Evolutionary conservation across 2,113 vertebrate genomes (phyloP).

Genomic region (Callospermophilus lateralis): DNA sequence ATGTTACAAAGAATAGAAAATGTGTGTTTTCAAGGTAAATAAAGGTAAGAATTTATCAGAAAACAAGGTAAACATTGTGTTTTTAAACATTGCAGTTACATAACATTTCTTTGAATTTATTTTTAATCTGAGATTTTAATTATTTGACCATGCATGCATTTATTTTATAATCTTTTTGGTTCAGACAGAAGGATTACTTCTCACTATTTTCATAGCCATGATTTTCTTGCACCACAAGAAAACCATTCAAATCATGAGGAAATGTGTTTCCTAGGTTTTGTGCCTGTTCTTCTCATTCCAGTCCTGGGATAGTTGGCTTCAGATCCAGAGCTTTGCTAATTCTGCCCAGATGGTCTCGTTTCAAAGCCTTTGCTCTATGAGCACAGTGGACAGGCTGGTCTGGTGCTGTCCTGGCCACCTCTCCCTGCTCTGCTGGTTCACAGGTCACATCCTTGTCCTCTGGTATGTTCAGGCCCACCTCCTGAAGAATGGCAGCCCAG

Average conservation of each 20-base stretch:
- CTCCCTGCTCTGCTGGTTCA: neutral
- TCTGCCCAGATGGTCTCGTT: accelerated
- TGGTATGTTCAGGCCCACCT: accelerated
- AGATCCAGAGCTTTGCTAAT: accelerated
- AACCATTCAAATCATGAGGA: neutral
- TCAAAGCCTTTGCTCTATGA: too few relatives aligned
- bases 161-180: neutral
- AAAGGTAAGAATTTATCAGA: neutral
- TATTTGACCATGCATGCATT: neutral
- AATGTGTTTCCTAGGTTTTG: accelerated
- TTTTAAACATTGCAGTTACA: accelerated
- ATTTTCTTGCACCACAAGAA: neutral
- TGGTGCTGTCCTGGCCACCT: neutral
- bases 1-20: neutral
- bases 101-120: neutral
- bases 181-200: neutral
- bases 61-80: neutral
- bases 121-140: neutral
- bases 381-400: accelerated
- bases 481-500: accelerated
- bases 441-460: neutral
- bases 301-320: accelerated
- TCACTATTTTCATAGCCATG: neutral
- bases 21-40: neutral
- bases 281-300: accelerated